phyloP scores from a whole-genome alignment of 2,888 invertebrate genomes.

The Limnephilus auricula region DNA sequence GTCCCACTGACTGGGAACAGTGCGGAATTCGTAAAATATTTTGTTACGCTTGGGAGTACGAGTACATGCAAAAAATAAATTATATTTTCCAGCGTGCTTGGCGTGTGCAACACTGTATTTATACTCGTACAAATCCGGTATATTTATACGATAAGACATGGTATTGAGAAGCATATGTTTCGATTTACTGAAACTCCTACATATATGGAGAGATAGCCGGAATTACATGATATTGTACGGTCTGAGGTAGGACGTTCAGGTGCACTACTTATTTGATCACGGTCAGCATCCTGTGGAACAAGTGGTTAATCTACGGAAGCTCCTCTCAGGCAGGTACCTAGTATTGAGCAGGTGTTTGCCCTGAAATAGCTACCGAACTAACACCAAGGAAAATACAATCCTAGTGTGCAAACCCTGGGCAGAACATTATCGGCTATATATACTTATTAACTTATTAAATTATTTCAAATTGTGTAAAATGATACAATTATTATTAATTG shows the following conservation, averaged over 20 bases:
- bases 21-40: too few relatives aligned
- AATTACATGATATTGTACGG: neutral
- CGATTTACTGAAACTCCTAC: neutral
- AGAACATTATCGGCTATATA: neutral
- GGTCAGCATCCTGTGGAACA: constrained; percentile 49
- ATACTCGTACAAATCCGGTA: too few relatives aligned
- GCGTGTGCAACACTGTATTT: too few relatives aligned
- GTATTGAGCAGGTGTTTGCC: constrained; percentile 14
- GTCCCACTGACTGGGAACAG: too few relatives aligned
- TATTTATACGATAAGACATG: neutral
- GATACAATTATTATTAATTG: too few relatives aligned
- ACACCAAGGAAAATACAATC: neutral
- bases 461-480: too few relatives aligned
- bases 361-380: neutral
- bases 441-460: too few relatives aligned
- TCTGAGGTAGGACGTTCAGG: neutral
- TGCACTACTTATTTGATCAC: constrained; percentile 44
- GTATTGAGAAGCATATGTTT: neutral
- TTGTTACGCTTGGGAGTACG: too few relatives aligned
- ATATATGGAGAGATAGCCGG: neutral
- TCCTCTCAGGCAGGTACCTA: constrained; percentile 44
- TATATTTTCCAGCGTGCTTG: too few relatives aligned
- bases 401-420: neutral
- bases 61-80: too few relatives aligned
- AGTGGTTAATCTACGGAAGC: constrained; percentile 59